These are phyloP conservation scores for Euzophera pinguis DNA, from an alignment of 2,888 invertebrate genomes.

Conservation along the genomic window DNA sequence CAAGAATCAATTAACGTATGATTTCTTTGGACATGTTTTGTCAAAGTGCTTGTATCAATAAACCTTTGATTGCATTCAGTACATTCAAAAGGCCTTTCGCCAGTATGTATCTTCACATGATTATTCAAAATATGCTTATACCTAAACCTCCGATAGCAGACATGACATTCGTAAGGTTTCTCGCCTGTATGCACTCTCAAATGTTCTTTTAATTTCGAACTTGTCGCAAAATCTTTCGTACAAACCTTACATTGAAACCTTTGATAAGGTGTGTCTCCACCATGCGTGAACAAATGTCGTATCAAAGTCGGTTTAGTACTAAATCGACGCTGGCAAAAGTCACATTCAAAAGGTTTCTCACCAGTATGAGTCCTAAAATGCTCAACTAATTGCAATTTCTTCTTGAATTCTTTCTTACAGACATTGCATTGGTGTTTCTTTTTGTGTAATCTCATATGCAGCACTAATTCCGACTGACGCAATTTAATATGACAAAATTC, in stretches of 20 bases:
- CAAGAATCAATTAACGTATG: neutral
- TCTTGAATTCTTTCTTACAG: no score
- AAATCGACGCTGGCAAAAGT: no score
- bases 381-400: no score
- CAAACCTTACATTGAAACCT: neutral
- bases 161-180: neutral
- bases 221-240: neutral
- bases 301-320: neutral
- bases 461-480: no score
- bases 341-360: no score
- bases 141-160: neutral
- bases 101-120: neutral
- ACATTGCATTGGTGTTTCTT: no score
- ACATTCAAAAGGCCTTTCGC: neutral
- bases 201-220: neutral
- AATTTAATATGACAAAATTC: no score
- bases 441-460: no score
- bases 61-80: neutral
- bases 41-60: neutral
- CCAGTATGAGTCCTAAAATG: no score
- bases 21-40: neutral
- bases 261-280: neutral
- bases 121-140: neutral
- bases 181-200: neutral
- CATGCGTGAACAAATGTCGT: neutral